Evolutionary conservation across 1,140 invertebrate genomes (phyloP).

Genomic region (Vanessa atalanta): DNA sequence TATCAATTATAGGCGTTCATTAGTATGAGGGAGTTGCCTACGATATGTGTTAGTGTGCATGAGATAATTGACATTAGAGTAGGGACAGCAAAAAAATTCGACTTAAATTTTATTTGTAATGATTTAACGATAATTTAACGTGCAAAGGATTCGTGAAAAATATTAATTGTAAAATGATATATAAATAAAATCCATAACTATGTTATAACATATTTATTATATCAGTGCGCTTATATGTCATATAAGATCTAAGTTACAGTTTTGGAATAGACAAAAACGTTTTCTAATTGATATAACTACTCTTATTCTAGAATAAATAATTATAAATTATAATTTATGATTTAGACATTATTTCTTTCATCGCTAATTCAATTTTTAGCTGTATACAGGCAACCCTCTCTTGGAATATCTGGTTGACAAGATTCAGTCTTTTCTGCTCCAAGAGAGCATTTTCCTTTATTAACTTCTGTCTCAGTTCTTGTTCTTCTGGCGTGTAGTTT

Average conservation of each 20-base stretch:
- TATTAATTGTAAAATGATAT: not conserved
- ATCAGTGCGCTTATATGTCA: conserved; percentile 14
- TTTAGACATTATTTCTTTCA: conserved; percentile 81
- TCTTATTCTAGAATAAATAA: conserved; percentile 13
- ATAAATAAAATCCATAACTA: not conserved
- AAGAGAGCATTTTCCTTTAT: conserved; percentile 84
- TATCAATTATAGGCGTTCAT: too few relatives aligned
- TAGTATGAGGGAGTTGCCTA: too few relatives aligned
- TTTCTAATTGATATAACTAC: not conserved
- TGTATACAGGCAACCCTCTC: conserved; percentile 85
- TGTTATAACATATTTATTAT: conserved; percentile 13
- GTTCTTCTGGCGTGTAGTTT: conserved; percentile 69
- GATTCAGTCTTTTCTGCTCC: conserved; percentile 84
- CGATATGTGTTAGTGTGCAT: too few relatives aligned
- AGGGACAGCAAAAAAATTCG: too few relatives aligned
- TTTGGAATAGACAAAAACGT: not conserved
- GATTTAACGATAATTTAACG: too few relatives aligned
- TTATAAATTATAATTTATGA: conserved; percentile 44
- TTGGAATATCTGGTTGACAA: conserved; percentile 84
- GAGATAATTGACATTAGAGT: too few relatives aligned
- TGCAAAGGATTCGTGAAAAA: too few relatives aligned
- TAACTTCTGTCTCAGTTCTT: conserved; percentile 79
- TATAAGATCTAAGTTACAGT: conserved; percentile 8
- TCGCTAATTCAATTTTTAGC: conserved; percentile 84
- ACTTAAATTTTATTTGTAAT: too few relatives aligned